Percentiles rank a stretch among this genome's conserved stretches.
These are phyloP conservation scores for Chionodraco myersi DNA, from an alignment of 2,113 vertebrate species.

Conservation along the genomic window DNA sequence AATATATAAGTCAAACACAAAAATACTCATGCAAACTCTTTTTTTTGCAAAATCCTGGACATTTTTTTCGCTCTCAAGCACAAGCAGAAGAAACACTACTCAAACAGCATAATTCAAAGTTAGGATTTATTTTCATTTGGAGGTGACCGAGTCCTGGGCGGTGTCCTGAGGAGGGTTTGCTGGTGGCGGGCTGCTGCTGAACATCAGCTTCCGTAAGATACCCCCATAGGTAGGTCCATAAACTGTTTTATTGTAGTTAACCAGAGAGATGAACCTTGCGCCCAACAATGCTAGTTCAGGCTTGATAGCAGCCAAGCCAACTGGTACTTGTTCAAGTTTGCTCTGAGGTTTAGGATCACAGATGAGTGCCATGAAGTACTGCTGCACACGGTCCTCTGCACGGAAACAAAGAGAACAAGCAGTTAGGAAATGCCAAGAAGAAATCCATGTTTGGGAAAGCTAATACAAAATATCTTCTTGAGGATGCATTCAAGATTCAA, in stretches of 20 bases:
- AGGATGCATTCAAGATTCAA: no score
- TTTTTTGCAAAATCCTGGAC: neutral
- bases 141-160: constrained; percentile 38
- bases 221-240: constrained; percentile 93
- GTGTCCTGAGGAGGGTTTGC: constrained; percentile 61
- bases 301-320: constrained; percentile 88
- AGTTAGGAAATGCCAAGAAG: constrained; percentile 9
- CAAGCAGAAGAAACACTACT: constrained; percentile 19
- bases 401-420: constrained; percentile 22
- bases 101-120: neutral
- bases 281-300: constrained; percentile 86
- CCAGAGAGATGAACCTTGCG: constrained; percentile 86
- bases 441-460: no score
- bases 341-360: constrained; percentile 80
- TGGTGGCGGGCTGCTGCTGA: constrained; percentile 67
- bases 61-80: constrained; percentile 10
- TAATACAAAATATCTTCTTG: no score
- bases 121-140: constrained; percentile 67
- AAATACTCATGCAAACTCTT: constrained; percentile 42
- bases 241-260: constrained; percentile 92
- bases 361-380: constrained; percentile 88
- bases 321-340: constrained; percentile 84
- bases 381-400: constrained; percentile 91
- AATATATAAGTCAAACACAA: constrained; percentile 30
- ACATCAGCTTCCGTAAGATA: constrained; percentile 92